Base-by-base conservation (phyloP, 2,113 vertebrate genomes). In the Gymnarchus niloticus region DNA sequence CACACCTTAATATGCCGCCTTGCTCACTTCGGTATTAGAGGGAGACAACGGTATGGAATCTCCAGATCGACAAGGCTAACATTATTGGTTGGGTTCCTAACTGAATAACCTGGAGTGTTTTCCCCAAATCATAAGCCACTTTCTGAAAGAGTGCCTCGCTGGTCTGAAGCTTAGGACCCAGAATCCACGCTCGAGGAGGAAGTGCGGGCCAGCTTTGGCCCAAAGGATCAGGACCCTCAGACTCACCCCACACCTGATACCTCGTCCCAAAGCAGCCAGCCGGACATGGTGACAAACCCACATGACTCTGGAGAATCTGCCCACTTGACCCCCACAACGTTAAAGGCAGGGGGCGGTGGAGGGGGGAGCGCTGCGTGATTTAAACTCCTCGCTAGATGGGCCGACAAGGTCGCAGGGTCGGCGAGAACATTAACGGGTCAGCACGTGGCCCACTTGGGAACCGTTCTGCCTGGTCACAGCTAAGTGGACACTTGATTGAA, bases 401-500 rank as follows among this genome's bases (percentile, higher is more conserved):
- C 96, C 96, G 96, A 97, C 97, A 99, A 99, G 98, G 98, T 99
- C 97, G 97, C 88, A 90, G 95, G 97, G 98, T 98, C 97, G 97
- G 92, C 93, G 91, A 91, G 94, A 96, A 96, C 97, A 99, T 99
- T 98, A 98, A 96, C 96, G 96, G 98, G 98, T 99, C 97, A 98
- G 96, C 91, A 93, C 97, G 97, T 95, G 93, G 96, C 96, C 96
- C 97, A 96, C 97, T 99, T 96, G 97, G 97, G 98, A 98, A 97
- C 97, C 98, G 99, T 99, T 98, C 99, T 96, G 97, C 96, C 96
- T 95, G 95, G 98, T 97, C 97, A 97, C 95, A 96, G 97, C 97
- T 99, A 99, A 99, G 97, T 98, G 97, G 98, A 98, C 98, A 98
- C 97, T 98, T 99, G 98, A 99, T 99, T 99, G 97, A 99, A 98